These are phyloP conservation scores for Notarius lentiginosus DNA, from an alignment of 2,113 vertebrate species.

Conservation along the genomic window DNA sequence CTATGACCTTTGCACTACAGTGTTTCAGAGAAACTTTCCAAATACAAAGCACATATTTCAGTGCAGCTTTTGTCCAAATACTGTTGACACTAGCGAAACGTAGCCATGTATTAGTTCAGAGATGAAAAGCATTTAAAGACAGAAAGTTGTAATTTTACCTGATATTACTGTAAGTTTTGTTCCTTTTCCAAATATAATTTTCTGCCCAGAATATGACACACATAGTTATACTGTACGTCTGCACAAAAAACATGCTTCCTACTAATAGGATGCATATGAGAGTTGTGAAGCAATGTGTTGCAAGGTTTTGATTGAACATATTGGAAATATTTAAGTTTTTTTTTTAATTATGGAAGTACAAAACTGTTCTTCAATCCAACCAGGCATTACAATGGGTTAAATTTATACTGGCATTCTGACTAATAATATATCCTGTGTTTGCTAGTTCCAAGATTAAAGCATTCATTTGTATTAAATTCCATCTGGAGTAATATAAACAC, in stretches of 20 bases:
- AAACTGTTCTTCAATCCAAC: not conserved
- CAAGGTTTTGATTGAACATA: not conserved
- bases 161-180: slow-evolving; percentile 35
- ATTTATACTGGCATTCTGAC: too few species aligned
- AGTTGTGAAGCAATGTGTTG: not conserved
- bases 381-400: not conserved
- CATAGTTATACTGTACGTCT: not conserved
- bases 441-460: not conserved
- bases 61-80: not conserved
- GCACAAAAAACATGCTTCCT: slow-evolving; percentile 16
- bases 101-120: not conserved
- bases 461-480: not conserved
- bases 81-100: not conserved
- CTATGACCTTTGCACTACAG: too few species aligned
- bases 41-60: not conserved
- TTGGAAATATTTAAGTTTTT: not conserved
- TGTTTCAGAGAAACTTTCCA: not conserved
- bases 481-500: too few species aligned
- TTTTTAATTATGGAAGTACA: not conserved
- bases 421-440: not conserved
- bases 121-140: not conserved
- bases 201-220: slow-evolving; percentile 44
- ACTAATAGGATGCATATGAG: not conserved
- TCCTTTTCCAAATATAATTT: slow-evolving; percentile 48
- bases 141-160: not conserved